phyloP scores from a whole-genome alignment of 2,888 invertebrate genomes.

The Stenodema calcarata region DNA sequence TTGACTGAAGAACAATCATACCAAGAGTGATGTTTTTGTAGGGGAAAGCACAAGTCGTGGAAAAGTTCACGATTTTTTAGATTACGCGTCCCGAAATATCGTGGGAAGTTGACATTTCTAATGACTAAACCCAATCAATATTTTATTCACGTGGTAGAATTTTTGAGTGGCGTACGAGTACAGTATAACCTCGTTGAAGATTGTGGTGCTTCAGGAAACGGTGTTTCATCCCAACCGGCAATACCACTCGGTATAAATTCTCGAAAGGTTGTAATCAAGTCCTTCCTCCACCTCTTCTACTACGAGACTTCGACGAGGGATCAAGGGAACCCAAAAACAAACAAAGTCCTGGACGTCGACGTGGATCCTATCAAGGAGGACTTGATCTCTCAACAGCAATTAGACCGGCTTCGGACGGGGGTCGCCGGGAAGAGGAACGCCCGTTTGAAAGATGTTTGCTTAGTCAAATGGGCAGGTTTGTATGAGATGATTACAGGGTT shows the following conservation, averaged over 20 bases:
- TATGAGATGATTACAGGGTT: conserved; percentile 26
- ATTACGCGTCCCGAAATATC: no score
- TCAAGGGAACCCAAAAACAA: conserved; percentile 5
- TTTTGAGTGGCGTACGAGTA: no score
- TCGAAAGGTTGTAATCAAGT: neutral
- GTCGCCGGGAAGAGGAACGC: neutral
- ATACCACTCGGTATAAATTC: neutral
- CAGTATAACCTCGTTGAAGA: neutral
- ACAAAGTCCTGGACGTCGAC: neutral
- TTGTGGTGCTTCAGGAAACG: neutral
- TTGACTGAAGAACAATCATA: no score
- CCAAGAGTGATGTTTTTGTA: no score
- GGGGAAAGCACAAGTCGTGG: no score
- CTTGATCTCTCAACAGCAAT: conserved; percentile 5
- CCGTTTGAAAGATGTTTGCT: conserved; percentile 27
- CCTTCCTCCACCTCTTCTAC: neutral
- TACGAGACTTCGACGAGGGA: neutral
- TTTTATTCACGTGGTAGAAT: no score
- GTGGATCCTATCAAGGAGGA: neutral
- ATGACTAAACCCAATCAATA: no score
- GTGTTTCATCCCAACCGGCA: neutral
- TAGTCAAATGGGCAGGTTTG: conserved; percentile 34
- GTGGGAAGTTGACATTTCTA: no score
- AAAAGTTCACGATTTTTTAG: no score
- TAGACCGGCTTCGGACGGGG: neutral